A percentile compares a stretch with the other conserved stretches of the same genome.
Conservation (phyloP, 2,888 invertebrate species). For the Leptinotarsa tumamoca region DNA sequence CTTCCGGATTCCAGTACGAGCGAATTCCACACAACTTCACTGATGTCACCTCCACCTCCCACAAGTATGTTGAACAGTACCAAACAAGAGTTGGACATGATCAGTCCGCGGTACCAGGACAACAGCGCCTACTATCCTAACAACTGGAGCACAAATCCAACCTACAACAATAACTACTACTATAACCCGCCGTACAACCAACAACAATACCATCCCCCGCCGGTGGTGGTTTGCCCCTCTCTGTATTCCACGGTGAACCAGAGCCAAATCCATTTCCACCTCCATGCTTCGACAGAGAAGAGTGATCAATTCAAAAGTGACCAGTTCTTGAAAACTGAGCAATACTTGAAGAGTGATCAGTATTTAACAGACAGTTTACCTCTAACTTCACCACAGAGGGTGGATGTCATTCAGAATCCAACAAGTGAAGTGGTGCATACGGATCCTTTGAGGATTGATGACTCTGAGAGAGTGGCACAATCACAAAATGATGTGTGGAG, state of each 20-base stretch:
- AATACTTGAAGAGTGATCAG: conserved; percentile 70
- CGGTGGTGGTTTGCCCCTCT: conserved; percentile 81
- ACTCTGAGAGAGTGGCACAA: conserved; percentile 54
- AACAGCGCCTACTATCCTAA: conserved; percentile 71
- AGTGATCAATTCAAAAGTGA: conserved; percentile 71
- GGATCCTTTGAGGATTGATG: conserved; percentile 49
- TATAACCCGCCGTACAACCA: conserved; percentile 75
- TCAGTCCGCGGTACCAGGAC: conserved; percentile 64
- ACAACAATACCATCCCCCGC: conserved; percentile 72
- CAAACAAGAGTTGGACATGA: conserved; percentile 58
- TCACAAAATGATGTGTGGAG: conserved; percentile 76
- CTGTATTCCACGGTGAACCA: conserved; percentile 85
- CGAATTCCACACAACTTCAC: conserved; percentile 62
- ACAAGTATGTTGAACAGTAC: conserved; percentile 11
- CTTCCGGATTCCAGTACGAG: conserved; percentile 60
- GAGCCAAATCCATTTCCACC: conserved; percentile 86
- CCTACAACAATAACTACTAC: conserved; percentile 71
- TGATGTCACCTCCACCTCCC: conserved; percentile 59
- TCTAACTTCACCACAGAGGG: conserved; percentile 72
- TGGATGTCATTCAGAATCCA: conserved; percentile 65
- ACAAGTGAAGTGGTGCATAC: conserved; percentile 70
- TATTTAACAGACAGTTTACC: conserved; percentile 61
- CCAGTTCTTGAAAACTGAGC: conserved; percentile 77
- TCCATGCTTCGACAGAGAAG: conserved; percentile 76
- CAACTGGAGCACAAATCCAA: conserved; percentile 66